phyloP scores from a whole-genome alignment of 2,113 vertebrate genomes.

The Cromileptes altivelis region DNA sequence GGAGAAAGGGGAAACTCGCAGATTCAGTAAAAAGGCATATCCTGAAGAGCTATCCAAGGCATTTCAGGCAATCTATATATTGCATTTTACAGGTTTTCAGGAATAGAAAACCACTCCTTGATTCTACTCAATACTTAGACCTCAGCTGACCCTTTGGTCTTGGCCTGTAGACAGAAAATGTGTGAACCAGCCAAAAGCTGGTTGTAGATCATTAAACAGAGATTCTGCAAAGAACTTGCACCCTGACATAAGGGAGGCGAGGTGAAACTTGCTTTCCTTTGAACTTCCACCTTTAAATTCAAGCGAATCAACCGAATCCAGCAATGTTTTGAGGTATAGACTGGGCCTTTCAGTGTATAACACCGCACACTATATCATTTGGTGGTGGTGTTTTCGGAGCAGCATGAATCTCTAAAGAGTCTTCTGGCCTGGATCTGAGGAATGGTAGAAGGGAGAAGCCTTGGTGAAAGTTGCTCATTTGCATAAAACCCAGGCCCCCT shows the following conservation, averaged over 20 bases:
- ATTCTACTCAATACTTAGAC: slow-evolving; percentile 56
- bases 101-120: slow-evolving; percentile 50
- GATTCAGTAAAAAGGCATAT: slow-evolving; percentile 43
- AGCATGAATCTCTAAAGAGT: slow-evolving; percentile 49
- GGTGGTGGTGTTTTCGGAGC: slow-evolving; percentile 35
- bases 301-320: slow-evolving; percentile 41
- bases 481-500: slow-evolving; percentile 63
- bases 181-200: slow-evolving; percentile 46
- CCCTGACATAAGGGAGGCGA: slow-evolving; percentile 46
- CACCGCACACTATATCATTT: slow-evolving; percentile 28
- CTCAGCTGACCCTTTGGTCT: slow-evolving; percentile 38
- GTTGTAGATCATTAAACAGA: slow-evolving; percentile 63
- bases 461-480: slow-evolving; percentile 63
- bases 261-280: slow-evolving; percentile 67
- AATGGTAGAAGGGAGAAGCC: slow-evolving; percentile 42
- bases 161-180: slow-evolving; percentile 42
- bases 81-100: slow-evolving; percentile 51
- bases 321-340: slow-evolving; percentile 40
- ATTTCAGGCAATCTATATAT: slow-evolving; percentile 51
- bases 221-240: slow-evolving; percentile 60
- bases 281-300: slow-evolving; percentile 65
- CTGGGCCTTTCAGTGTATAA: slow-evolving; percentile 30
- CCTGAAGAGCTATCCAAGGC: slow-evolving; percentile 59
- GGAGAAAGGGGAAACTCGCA: slow-evolving; percentile 23
- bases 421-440: slow-evolving; percentile 47